These are phyloP conservation scores for Euborellia annulipes DNA, from an alignment of 1,140 invertebrate genomes.

Conservation along the genomic window DNA sequence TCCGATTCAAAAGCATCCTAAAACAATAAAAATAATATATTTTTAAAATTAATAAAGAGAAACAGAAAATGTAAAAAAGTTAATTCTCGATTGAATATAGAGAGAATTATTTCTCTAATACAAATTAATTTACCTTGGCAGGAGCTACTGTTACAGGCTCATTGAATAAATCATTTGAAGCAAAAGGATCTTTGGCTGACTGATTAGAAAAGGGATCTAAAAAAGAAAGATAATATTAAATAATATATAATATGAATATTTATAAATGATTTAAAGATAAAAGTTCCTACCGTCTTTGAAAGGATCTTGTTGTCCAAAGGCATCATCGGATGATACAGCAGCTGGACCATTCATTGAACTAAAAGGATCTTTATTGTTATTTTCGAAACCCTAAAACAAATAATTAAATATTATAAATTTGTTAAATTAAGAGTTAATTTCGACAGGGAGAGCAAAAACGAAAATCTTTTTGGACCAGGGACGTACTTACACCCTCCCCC, in stretches of 20 bases:
- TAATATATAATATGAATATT: background rate
- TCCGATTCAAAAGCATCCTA: slow-evolving; percentile 9
- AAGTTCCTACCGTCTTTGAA: slow-evolving; percentile 29
- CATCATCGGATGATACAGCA: slow-evolving; percentile 17
- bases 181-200: slow-evolving; percentile 38
- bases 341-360: slow-evolving; percentile 36
- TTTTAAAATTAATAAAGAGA: too few relatives aligned
- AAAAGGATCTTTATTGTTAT: slow-evolving; percentile 37
- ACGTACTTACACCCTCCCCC: too few relatives aligned
- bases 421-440: too few relatives aligned
- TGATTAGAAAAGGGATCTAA: slow-evolving; percentile 37
- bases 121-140: too few relatives aligned
- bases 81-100: too few relatives aligned
- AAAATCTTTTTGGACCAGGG: too few relatives aligned
- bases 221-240: slow-evolving; percentile 17
- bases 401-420: too few relatives aligned
- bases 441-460: too few relatives aligned
- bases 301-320: slow-evolving; percentile 26
- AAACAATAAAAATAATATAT: slow-evolving; percentile 1
- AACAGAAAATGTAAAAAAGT: too few relatives aligned
- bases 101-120: too few relatives aligned
- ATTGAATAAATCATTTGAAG: slow-evolving; percentile 45
- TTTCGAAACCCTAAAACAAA: slow-evolving; percentile 10
- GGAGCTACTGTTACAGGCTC: slow-evolving; percentile 4
- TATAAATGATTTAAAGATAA: slow-evolving; percentile 17